Evolutionary conservation across 2,113 vertebrate species (phyloP), one percentile per base, ranked within the genome.

Genomic region (Brachyhypopomus gauderio): DNA sequence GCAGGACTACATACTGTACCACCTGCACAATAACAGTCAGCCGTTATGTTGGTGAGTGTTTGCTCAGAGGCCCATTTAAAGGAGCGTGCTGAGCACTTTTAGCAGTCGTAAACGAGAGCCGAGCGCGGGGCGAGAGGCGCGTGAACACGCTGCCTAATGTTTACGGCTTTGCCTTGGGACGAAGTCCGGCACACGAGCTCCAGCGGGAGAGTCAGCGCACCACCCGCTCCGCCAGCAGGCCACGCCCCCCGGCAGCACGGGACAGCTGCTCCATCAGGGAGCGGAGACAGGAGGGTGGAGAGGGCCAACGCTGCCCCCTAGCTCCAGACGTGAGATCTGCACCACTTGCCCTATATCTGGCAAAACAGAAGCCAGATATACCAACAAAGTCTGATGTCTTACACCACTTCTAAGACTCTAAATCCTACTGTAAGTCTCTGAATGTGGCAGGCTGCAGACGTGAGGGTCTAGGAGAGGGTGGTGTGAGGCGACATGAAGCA

Each of bases 191-290:
- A 52, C 87, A 80, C 70, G 90, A 89, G 92, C 88, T 88, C 89
- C 90, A 91, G 92, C 86, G 88, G 89, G 90, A 91, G 90, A 92
- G 92, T 90, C 92, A 92, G 88, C 86, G 86, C 88, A 90, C 91
- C 90, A 92, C 92, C 92, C 91, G 88, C 89, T 91, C 91, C 89
- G 91, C 91, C 92, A 92, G 92, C 91, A 91, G 90, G 90, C 91
- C 84, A 89, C 86, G 89, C 91, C 92, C 91, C 88, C 87, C 75
- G 89, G 93, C 92, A 90, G 89, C 90, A 86, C 72, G 86, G 89
- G 89, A 90, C 92, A 93, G 91, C 91, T 92, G 92, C 91, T 89
- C 88, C 84, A 85, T 17, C 76, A 86, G 52, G 70, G 82, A 87
- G 85, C 85, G 87, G 23, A 72, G 77, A 85, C 41, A 77, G 72